Percentiles rank a stretch among this genome's conserved stretches.
Conservation (phyloP, 2,113 vertebrate species). For the Hymenochirus boettgeri region DNA sequence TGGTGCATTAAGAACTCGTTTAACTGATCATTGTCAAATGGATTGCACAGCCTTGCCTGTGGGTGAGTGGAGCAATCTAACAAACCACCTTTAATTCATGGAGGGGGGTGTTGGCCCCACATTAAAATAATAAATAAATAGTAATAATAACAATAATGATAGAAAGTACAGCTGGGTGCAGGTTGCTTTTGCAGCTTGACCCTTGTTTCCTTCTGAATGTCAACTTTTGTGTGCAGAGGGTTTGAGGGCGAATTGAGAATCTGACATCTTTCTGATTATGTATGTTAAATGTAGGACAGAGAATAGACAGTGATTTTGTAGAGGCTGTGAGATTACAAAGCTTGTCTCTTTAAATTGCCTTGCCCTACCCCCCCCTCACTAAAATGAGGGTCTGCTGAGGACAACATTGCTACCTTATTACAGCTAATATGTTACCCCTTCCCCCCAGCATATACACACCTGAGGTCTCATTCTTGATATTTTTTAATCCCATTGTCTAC, state of each 20-base stretch:
- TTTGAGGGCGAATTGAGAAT: conserved; percentile 1
- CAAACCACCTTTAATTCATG: no score
- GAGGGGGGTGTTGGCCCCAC: no score
- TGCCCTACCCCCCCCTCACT: conserved; percentile 1
- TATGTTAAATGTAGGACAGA: conserved; percentile 6
- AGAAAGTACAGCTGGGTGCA: neutral
- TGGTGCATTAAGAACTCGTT: neutral
- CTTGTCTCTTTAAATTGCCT: conserved; percentile 13
- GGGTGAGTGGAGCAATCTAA: neutral
- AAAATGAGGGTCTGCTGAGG: conserved; percentile 16
- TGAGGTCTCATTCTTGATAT: no score
- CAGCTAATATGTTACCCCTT: no score
- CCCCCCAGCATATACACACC: no score
- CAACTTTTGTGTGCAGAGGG: conserved; percentile 9
- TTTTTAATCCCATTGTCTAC: no score
- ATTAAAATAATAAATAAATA: no score
- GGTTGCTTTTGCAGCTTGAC: neutral
- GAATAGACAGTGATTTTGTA: conserved; percentile 13
- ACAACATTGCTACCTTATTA: neutral
- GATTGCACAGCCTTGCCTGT: neutral
- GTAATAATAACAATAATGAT: no score
- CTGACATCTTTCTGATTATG: conserved; percentile 10
- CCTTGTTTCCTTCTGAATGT: conserved; percentile 7
- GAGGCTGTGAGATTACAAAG: conserved; percentile 1
- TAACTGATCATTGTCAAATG: neutral